phyloP scores from a whole-genome alignment of 2,797 vertebrate species.

The Miichthys miiuy region DNA sequence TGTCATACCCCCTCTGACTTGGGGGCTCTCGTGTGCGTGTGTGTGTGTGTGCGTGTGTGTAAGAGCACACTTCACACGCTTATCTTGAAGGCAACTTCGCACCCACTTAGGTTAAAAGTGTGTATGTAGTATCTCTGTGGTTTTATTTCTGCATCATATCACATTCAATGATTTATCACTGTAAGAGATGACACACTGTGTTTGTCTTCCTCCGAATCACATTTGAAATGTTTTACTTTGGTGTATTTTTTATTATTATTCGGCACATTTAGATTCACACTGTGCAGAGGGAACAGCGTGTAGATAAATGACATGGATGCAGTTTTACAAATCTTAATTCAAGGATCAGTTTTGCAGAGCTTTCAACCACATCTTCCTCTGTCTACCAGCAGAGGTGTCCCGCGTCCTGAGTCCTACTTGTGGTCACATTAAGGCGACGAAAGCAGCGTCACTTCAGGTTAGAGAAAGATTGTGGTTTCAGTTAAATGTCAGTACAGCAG shows the following conservation, averaged over 20 bases:
- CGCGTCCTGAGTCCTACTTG: too few species aligned
- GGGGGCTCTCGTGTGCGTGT: slow-evolving; percentile 27
- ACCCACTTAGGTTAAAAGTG: slow-evolving; percentile 23
- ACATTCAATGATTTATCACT: slow-evolving; percentile 10
- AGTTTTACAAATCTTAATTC: not conserved
- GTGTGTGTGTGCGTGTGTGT: not conserved
- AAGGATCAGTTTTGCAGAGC: not conserved
- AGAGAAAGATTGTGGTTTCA: not conserved
- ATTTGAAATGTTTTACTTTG: not conserved
- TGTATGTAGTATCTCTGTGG: slow-evolving; percentile 7
- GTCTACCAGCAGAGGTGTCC: not conserved
- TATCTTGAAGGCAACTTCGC: slow-evolving; percentile 33
- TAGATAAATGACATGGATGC: not conserved
- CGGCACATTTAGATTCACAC: not conserved
- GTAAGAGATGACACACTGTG: not conserved
- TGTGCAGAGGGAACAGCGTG: not conserved
- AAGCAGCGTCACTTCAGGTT: not conserved
- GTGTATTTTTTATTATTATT: not conserved
- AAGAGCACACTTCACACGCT: slow-evolving; percentile 16
- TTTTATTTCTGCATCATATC: slow-evolving; percentile 9
- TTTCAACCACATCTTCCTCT: slow-evolving; percentile 1
- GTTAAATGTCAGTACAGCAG: not conserved
- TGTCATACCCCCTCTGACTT: slow-evolving; percentile 31
- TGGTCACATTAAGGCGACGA: not conserved
- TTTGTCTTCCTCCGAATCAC: not conserved